A percentile compares a stretch with the other conserved stretches of the same genome.
Conservation (phyloP, 2,113 vertebrate genomes). For the Bagarius yarrelli region DNA sequence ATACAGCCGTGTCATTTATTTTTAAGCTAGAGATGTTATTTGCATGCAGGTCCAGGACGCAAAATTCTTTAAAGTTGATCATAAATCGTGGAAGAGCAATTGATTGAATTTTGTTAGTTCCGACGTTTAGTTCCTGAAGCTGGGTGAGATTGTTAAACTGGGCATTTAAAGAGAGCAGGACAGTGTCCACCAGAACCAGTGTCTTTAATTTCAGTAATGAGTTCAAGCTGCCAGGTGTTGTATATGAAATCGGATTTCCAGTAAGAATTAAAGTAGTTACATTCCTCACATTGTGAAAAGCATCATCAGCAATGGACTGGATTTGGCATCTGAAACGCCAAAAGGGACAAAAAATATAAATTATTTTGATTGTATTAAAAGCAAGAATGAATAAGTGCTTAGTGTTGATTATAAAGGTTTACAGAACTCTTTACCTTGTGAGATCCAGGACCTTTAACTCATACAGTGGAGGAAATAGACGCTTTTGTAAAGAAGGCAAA, state of each 20-base stretch:
- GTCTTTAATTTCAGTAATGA: slow-evolving; percentile 12
- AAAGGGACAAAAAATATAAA: not conserved
- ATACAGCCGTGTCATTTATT: slow-evolving; percentile 13
- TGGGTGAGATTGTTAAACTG: slow-evolving; percentile 30
- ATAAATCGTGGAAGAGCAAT: slow-evolving; percentile 41
- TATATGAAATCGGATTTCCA: slow-evolving; percentile 36
- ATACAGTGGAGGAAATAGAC: slow-evolving; percentile 25
- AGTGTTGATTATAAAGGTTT: not conserved
- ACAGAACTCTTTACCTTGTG: slow-evolving; percentile 34
- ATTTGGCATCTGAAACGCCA: slow-evolving; percentile 42
- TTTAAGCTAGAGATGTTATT: slow-evolving; percentile 45
- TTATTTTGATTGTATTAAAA: not conserved
- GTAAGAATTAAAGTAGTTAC: slow-evolving; percentile 43
- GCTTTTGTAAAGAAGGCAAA: slow-evolving; percentile 30
- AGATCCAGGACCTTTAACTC: slow-evolving; percentile 32
- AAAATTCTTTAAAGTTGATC: slow-evolving; percentile 34
- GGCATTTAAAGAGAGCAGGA: slow-evolving; percentile 27
- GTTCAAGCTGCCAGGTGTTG: slow-evolving; percentile 18
- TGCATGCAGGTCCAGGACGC: slow-evolving; percentile 36
- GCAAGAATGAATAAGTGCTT: not conserved
- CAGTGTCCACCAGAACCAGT: slow-evolving; percentile 36
- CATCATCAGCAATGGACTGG: slow-evolving; percentile 32
- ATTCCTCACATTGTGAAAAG: slow-evolving; percentile 43
- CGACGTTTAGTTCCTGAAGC: slow-evolving; percentile 37
- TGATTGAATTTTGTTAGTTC: slow-evolving; percentile 33